Conservation (phyloP, 2,797 vertebrate species). For the Eulemur mongoz region DNA sequence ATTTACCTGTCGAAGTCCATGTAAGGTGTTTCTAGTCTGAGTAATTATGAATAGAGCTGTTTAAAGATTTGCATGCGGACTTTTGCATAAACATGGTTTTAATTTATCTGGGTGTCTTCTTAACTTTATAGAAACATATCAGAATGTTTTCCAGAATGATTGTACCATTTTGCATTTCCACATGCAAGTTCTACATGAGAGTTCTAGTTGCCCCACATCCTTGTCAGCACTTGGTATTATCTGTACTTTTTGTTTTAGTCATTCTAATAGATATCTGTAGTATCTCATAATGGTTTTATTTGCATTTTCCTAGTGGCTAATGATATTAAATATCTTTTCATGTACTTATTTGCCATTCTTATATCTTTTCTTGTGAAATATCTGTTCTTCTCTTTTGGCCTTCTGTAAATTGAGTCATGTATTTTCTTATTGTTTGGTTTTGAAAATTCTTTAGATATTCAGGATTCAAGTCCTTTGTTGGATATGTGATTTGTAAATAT, state of each 20-base stretch:
- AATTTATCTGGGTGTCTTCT: not conserved
- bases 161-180: not conserved
- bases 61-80: not conserved
- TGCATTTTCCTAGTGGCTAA: not conserved
- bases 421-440: not conserved
- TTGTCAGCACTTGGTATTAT: not conserved
- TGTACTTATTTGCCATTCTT: not conserved
- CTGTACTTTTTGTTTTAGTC: not conserved
- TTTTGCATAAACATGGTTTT: not conserved
- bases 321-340: not conserved
- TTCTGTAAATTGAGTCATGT: not conserved
- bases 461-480: not conserved
- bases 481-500: not conserved
- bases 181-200: not conserved
- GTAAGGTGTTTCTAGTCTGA: not conserved
- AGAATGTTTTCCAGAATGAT: not conserved
- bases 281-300: not conserved
- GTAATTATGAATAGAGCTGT: not conserved
- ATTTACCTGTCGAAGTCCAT: not conserved
- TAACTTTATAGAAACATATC: not conserved
- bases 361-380: not conserved
- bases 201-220: not conserved
- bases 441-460: constrained; percentile 12
- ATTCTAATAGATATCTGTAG: not conserved
- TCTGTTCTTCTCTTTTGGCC: not conserved